Base-by-base conservation (phyloP, 2,113 vertebrate species). In the Mirounga angustirostris region DNA sequence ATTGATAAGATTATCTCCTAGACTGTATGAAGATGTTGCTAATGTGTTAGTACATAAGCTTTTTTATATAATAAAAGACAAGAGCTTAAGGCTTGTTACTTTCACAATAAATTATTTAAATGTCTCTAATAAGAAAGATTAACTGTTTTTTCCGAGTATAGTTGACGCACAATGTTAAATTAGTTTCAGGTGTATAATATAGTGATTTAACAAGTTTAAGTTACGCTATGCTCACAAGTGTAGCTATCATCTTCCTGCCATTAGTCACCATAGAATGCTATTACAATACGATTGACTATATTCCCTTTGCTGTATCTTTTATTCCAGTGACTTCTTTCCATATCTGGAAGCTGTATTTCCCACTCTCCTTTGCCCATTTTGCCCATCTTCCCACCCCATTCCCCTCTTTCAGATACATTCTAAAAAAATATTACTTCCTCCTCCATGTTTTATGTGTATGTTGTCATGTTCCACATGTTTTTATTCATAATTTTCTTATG, bases 101-200 rank as follows among this genome's bases (percentile, higher is more conserved):
- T 59, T 74, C 26, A 92, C 21, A 52, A 56, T 83, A 40, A 95
- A 87, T 87, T 40, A 59, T 82, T 87, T 91, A n/a, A 67, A 43
- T n/a, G 43, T 73, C 63, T 43, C 43, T 73, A 73, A 54, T 85
- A 61, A 58, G 33, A 82, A 76, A 94, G 63, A 19, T 24, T 24
- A 63, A 43, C 59, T 73, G 43, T 74, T 74, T 74, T 74, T 46
- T 26, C 16, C 43, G 1, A 73, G 10, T 73, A 40, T 74, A 8
- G 5, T 74, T 46, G 40, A 46, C 24, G 28, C 40, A 74, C 21
- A 74, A 15, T 74, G 40, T 46, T 69, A n/a, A 69, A 69, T 69
- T 74, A 74, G 40, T 74, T 74, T 74, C 73, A 74, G 24, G 40
- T 74, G 24, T 46, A 46, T 6, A 28, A 74, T 16, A 74, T 46